A percentile compares a stretch with the other conserved stretches of the same genome.
phyloP scores from a whole-genome alignment of 2,888 invertebrate species.

The Suillia variegata region DNA sequence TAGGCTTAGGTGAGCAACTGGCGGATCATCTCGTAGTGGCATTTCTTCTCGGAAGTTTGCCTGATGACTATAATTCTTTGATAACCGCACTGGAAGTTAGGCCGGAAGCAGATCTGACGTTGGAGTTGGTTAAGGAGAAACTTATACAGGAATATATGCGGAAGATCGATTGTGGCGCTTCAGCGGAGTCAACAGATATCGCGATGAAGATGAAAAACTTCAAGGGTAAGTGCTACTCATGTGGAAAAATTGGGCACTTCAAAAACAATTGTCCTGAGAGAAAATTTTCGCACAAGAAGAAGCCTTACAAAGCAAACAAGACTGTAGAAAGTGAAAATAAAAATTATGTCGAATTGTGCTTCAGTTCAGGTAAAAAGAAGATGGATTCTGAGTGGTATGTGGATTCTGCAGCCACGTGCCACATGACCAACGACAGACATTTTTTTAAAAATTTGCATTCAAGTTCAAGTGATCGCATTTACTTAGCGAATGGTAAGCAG shows the following conservation, averaged over 20 bases:
- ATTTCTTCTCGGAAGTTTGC: too few species aligned
- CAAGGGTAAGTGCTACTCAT: constrained; percentile 10
- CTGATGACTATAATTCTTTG: constrained; percentile 16
- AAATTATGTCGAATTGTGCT: too few species aligned
- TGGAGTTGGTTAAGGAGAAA: constrained; percentile 20
- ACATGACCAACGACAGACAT: not conserved
- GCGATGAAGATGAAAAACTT: constrained; percentile 7
- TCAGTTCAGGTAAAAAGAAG: constrained; percentile 3
- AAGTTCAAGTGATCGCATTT: too few species aligned
- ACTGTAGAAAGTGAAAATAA: constrained; percentile 1
- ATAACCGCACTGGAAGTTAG: constrained; percentile 21
- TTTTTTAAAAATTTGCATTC: too few species aligned
- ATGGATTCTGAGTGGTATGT: constrained; percentile 10
- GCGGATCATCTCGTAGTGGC: too few species aligned
- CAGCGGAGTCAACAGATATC: too few species aligned
- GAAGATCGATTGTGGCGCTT: not conserved
- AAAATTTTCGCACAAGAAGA: constrained; percentile 9
- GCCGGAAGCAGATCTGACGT: constrained; percentile 10
- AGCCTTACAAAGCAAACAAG: constrained; percentile 7
- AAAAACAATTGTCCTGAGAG: constrained; percentile 11
- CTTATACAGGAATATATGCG: constrained; percentile 20
- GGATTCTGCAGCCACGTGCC: constrained; percentile 22
- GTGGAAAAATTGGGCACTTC: not conserved
- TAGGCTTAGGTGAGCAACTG: too few species aligned
- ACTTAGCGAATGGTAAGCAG: too few species aligned